phyloP scores from a whole-genome alignment of 1,140 invertebrate species.

The Drosophila elegans region DNA sequence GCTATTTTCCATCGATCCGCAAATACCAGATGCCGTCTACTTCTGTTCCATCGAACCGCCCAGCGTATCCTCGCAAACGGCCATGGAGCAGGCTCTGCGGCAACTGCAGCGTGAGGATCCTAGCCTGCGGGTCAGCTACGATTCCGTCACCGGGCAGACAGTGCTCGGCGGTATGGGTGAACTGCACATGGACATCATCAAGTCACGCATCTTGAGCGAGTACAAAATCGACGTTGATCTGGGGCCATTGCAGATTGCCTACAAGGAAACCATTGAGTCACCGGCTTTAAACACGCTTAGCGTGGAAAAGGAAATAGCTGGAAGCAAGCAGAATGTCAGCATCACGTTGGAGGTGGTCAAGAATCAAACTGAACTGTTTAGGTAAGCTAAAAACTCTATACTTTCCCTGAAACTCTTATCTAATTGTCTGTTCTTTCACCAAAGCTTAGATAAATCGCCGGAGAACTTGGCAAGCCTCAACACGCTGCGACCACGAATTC shows the following conservation, averaged over 20 bases:
- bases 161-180: slow-evolving; percentile 98
- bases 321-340: slow-evolving; percentile 86
- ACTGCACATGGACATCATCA: slow-evolving; percentile 97
- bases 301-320: slow-evolving; percentile 89
- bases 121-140: slow-evolving; percentile 91
- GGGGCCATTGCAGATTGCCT: slow-evolving; percentile 97
- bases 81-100: slow-evolving; percentile 93
- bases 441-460: slow-evolving; percentile 87
- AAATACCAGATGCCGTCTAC: slow-evolving; percentile 96
- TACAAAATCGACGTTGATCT: slow-evolving; percentile 97
- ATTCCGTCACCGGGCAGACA: slow-evolving; percentile 93
- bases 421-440: not conserved
- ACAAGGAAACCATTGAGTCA: slow-evolving; percentile 91
- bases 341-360: slow-evolving; percentile 87
- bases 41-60: slow-evolving; percentile 98
- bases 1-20: slow-evolving; percentile 87
- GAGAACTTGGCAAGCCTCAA: slow-evolving; percentile 89
- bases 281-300: slow-evolving; percentile 86
- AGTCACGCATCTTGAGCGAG: slow-evolving; percentile 93
- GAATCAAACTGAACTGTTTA: slow-evolving; percentile 65
- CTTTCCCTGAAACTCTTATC: not conserved
- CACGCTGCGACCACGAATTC: slow-evolving; percentile 86
- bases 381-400: slow-evolving; percentile 10
- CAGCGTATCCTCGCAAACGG: slow-evolving; percentile 89
- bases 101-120: slow-evolving; percentile 97